phyloP scores from a whole-genome alignment of 1,140 invertebrate genomes.

The Tetragonula clypearis region DNA sequence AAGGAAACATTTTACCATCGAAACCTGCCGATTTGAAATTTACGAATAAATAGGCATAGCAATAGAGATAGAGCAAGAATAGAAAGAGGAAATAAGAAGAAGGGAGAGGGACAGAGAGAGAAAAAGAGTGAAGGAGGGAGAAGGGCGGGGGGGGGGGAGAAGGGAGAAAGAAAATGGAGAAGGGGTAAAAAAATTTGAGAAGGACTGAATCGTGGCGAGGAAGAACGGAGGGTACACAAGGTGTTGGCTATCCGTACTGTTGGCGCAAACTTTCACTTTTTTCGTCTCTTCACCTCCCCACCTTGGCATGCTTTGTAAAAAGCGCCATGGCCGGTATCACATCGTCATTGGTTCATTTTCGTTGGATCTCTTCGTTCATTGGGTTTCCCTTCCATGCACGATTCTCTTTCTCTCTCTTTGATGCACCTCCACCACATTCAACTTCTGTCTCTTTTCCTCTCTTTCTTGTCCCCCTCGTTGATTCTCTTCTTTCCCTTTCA shows the following conservation, averaged over 20 bases:
- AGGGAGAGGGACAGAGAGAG: neutral
- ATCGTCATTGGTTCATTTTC: constrained; percentile 72
- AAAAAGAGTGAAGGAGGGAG: neutral
- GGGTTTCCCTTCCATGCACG: constrained; percentile 57
- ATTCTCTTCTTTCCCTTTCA: constrained; percentile 51
- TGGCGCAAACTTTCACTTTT: constrained; percentile 79
- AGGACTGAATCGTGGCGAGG: constrained; percentile 29
- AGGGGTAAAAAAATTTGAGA: constrained; percentile 4
- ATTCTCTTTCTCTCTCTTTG: constrained; percentile 27
- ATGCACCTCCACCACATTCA: constrained; percentile 12
- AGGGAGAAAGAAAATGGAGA: neutral
- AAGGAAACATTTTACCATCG: constrained; percentile 15
- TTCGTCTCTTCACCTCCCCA: constrained; percentile 69
- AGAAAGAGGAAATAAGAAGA: too few species aligned
- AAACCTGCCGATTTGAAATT: constrained; percentile 19
- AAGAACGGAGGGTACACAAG: constrained; percentile 46
- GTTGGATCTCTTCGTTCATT: constrained; percentile 70
- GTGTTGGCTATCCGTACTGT: constrained; percentile 58
- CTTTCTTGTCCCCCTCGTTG: constrained; percentile 27
- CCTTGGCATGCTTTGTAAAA: constrained; percentile 53
- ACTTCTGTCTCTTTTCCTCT: neutral
- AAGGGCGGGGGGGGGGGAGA: neutral
- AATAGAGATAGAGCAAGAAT: neutral
- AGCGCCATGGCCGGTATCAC: constrained; percentile 60
- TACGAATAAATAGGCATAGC: constrained; percentile 15